These are phyloP conservation scores for Lytechinus pictus DNA, from an alignment of 35 echinoderm and acorn worm genomes.

Conservation along the genomic window DNA sequence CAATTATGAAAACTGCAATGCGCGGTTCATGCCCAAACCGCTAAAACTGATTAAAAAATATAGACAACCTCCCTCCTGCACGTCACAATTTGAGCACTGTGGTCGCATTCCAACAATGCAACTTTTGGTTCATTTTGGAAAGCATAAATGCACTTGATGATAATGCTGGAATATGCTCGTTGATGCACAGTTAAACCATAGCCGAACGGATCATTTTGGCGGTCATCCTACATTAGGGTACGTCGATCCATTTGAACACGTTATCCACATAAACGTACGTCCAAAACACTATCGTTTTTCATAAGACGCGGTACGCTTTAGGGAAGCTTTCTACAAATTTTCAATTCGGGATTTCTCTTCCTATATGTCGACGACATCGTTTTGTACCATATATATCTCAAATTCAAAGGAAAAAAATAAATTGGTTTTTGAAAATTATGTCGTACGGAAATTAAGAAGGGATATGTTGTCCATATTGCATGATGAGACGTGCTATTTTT, in stretches of 20 bases:
- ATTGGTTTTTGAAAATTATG: too few species aligned
- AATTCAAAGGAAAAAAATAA: background rate
- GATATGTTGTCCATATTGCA: too few species aligned
- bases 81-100: background rate
- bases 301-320: background rate
- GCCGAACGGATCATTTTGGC: background rate
- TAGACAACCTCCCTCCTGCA: background rate
- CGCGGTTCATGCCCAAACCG: background rate
- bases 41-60: conserved; percentile 16
- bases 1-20: background rate
- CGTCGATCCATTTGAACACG: background rate
- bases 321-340: background rate
- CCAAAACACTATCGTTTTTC: background rate
- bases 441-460: too few species aligned
- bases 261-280: background rate
- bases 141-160: background rate
- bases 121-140: background rate
- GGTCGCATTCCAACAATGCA: background rate
- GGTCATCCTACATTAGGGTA: background rate
- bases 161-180: background rate
- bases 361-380: background rate
- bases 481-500: too few species aligned
- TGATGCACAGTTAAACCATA: background rate
- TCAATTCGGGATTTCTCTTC: background rate
- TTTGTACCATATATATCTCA: background rate